Evolutionary conservation across 2,888 invertebrate species (phyloP), one percentile per base, ranked within the genome.

Genomic region (Argyresthia albistria): DNA sequence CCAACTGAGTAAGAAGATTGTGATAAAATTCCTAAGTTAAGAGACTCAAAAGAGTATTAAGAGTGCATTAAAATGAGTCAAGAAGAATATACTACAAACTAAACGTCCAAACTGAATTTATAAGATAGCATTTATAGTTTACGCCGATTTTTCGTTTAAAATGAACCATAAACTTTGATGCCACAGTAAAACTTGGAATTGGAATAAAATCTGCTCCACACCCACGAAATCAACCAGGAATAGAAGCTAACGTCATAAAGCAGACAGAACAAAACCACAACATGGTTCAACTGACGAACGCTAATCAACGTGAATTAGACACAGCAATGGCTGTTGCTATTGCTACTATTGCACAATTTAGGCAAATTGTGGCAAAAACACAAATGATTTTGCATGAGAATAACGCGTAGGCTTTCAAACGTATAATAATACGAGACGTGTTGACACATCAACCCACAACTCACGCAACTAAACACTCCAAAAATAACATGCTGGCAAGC

Each of bases 221-320:
- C 78, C 77, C 77, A 80, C 79, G 69, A 60, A 63, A 61, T 60
- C 64, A 64, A 66, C 69, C 70, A 64, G 65, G 71, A 81, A 81
- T 81, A 82, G 74, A 70, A 55, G 56, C 61, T 57, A 61, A 58
- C 76, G 75, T 76, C 80, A 71, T 75, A 76, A 76, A 69, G 60
- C 60, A 64, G 60, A 63, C 62, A 64, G 63, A 73, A 76, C 69
- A 71, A 72, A 73, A 75, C 74, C 71, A 66, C 73, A 69, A 72
- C 67, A 63, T 60, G 63, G 63, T 62, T 65, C 61, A 73, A 75
- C 69, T 63, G 57, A 67, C 67, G 37, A 49, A 49, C 12, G 65
- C 67, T 73, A 79, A 80, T 75, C 69, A 66, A 77, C 68, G 65
- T 58, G 63, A 76, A 78, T 75, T 69, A 72, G 70, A 67, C 66